These are phyloP conservation scores for Drosophila diplacantha DNA, from an alignment of 2,888 invertebrate species.

Conservation along the genomic window DNA sequence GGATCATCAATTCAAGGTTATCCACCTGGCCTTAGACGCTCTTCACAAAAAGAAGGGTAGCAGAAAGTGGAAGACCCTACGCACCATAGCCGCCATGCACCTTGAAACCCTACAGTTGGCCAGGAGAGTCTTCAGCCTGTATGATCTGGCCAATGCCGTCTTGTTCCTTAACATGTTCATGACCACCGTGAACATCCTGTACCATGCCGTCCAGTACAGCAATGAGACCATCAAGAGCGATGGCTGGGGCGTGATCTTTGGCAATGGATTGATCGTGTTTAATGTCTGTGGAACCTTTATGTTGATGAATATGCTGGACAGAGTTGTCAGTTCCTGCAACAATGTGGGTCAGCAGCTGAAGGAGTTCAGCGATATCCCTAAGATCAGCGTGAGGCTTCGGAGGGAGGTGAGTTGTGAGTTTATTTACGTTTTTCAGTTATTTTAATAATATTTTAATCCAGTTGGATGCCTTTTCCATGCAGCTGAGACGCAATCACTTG, in stretches of 20 bases:
- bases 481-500: slow-evolving; percentile 38
- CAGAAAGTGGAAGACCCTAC: slow-evolving; percentile 10
- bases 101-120: slow-evolving; percentile 39
- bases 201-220: slow-evolving; percentile 51
- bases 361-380: slow-evolving; percentile 39
- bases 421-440: neutral
- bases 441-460: neutral
- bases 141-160: slow-evolving; percentile 33
- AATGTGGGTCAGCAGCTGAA: slow-evolving; percentile 35
- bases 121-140: slow-evolving; percentile 32
- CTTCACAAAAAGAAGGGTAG: slow-evolving; percentile 2
- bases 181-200: slow-evolving; percentile 47
- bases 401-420: slow-evolving; percentile 42
- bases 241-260: slow-evolving; percentile 14
- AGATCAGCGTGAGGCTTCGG: slow-evolving; percentile 15
- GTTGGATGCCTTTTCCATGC: slow-evolving; percentile 44
- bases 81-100: slow-evolving; percentile 43
- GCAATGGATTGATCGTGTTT: slow-evolving; percentile 27
- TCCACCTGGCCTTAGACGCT: slow-evolving; percentile 46
- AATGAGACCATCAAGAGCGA: slow-evolving; percentile 37
- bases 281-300: slow-evolving; percentile 28
- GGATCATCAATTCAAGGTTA: slow-evolving; percentile 50
- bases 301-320: slow-evolving; percentile 50
- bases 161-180: slow-evolving; percentile 45
- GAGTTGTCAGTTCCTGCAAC: slow-evolving; percentile 48